Base-by-base conservation (phyloP, 2,113 vertebrate genomes). In the Ageneiosus marmoratus region DNA sequence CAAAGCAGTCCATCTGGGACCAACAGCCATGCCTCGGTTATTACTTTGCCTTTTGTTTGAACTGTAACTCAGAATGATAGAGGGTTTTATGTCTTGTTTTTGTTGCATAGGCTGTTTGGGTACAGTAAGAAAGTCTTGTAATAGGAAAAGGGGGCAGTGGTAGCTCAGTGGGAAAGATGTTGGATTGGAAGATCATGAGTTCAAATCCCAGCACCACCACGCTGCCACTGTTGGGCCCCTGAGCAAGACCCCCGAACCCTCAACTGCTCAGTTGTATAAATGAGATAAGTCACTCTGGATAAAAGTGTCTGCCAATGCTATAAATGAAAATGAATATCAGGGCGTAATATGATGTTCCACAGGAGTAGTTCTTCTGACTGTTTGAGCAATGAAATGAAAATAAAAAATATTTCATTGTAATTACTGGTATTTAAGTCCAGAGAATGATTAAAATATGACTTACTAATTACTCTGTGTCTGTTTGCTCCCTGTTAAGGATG, bases 401-500 rank as follows among this genome's bases (percentile, higher is more conserved):
- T 27, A 24, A 56, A 29, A 29, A 5, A 15, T 63, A 32, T 63
- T 63, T 63, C 63, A 9, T 9, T 51, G 9, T 79, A 63, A 79
- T 65, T 32, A 50, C 16, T 51, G 70, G 58, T 79, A 48, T 79
- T 79, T 79, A 65, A 24, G 27, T 51, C 29, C n/a, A 50, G 44
- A 11, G 41, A 48, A 24, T 4, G 44, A 53, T 80, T 80, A 53
- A 22, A 69, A 37, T 50, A 32, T 69, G n/a, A 18, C 48, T 2
- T 12, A 80, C 48, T 80, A 69, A 80, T 80, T 69, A 80, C 69
- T 80, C n/a, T 24, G 29, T 4, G 7, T 53, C 62, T 37, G 46
- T 29, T 50, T 62, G 9, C 15, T 16, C 27, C 44, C 9, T 69
- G 63, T 69, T 53, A 51, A 37, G 15, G 63, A 51, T 80, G 32